Evolutionary conservation across 2,888 invertebrate species (phyloP).

Genomic region (Dryobota labecula): DNA sequence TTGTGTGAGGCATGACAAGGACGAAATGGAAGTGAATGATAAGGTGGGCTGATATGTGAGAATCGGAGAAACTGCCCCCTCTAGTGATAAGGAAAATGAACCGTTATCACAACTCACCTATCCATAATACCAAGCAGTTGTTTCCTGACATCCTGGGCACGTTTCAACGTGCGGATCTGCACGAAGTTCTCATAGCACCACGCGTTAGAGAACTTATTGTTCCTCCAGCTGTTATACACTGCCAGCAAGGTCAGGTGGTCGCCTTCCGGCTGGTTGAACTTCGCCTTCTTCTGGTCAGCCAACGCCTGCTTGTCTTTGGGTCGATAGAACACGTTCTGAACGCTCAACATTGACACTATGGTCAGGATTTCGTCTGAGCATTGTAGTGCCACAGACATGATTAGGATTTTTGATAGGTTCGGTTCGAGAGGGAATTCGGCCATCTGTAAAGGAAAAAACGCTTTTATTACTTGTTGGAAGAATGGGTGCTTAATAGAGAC

Average conservation of each 20-base stretch:
- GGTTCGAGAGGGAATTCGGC: constrained; percentile 99
- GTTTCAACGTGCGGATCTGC: constrained; percentile 98
- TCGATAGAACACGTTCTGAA: constrained; percentile 98
- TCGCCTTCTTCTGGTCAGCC: constrained; percentile 99
- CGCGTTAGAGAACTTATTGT: constrained; percentile 99
- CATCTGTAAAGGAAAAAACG: constrained; percentile 92
- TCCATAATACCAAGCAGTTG: constrained; percentile 99
- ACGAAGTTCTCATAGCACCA: constrained; percentile 99
- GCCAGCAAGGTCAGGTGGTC: constrained; percentile 99
- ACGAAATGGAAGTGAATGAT: too few relatives aligned
- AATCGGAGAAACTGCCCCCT: too few relatives aligned
- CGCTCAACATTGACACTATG: constrained; percentile 99
- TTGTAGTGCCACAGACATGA: constrained; percentile 99
- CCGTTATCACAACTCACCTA: constrained; percentile 91
- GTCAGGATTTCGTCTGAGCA: constrained; percentile 99
- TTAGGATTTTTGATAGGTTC: constrained; percentile 99
- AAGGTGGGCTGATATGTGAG: too few relatives aligned
- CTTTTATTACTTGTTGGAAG: not conserved
- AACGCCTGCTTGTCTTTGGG: constrained; percentile 98
- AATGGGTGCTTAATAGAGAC: not conserved
- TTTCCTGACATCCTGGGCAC: constrained; percentile 99
- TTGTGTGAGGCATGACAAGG: too few relatives aligned
- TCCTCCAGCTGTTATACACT: constrained; percentile 99
- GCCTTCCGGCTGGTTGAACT: constrained; percentile 99
- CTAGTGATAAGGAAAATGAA: too few relatives aligned